Evolutionary conservation across 1,140 invertebrate species (phyloP).

Genomic region (Drosophila pachea): DNA sequence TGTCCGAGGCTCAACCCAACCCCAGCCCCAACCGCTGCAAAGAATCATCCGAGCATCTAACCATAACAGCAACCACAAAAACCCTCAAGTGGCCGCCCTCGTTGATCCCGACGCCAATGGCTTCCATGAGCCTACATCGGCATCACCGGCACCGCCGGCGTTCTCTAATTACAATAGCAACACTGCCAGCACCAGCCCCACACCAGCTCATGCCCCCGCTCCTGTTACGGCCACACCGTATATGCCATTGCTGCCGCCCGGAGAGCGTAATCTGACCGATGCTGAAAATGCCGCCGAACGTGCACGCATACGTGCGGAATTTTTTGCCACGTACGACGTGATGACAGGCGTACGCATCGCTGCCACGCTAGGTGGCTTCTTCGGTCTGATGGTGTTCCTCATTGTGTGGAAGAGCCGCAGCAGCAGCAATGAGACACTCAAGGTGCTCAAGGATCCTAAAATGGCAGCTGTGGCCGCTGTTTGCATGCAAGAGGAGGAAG

Average conservation of each 20-base stretch:
- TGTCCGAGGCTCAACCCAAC: conserved; percentile 22
- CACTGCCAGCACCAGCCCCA: conserved; percentile 40
- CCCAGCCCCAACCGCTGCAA: conserved; percentile 30
- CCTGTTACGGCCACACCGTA: conserved; percentile 58
- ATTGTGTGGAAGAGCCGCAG: conserved; percentile 92
- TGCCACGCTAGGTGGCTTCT: conserved; percentile 91
- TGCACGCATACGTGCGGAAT: conserved; percentile 86
- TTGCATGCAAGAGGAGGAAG: conserved; percentile 88
- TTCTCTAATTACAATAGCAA: conserved; percentile 37
- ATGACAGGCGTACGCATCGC: conserved; percentile 94
- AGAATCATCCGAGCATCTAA: conserved; percentile 45
- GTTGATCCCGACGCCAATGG: conserved; percentile 52
- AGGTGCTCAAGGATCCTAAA: conserved; percentile 82
- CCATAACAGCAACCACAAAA: too few relatives aligned
- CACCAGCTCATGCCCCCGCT: conserved; percentile 41
- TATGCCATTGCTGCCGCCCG: conserved; percentile 60
- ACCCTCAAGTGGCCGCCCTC: conserved; percentile 38
- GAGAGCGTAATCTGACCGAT: conserved; percentile 66
- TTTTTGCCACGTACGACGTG: conserved; percentile 93
- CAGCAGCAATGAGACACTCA: conserved; percentile 84
- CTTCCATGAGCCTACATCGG: conserved; percentile 2
- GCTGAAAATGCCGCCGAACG: conserved; percentile 72
- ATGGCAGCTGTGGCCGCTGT: conserved; percentile 84
- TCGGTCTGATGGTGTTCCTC: conserved; percentile 91
- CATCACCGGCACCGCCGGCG: conserved; percentile 66